Conservation (phyloP, 2,888 invertebrate species). For the Eumacrocentrus americanus region DNA sequence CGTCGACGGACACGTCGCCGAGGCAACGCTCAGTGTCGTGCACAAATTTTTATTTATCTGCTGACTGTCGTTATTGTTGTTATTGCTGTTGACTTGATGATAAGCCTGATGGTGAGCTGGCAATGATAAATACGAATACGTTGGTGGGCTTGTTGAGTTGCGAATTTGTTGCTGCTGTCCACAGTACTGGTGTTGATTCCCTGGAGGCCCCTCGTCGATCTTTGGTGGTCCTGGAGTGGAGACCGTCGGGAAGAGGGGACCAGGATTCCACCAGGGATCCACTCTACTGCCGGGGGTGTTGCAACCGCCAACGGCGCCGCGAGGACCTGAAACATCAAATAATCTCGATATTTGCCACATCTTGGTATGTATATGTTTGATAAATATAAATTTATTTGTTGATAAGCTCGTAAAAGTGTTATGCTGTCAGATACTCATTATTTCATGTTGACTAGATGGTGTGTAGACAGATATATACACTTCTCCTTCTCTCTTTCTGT, state of each 20-base stretch:
- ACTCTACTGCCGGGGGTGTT: constrained; percentile 59
- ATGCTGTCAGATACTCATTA: background rate
- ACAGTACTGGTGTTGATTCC: constrained; percentile 47
- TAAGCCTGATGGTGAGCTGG: constrained; percentile 23
- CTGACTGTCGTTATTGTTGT: constrained; percentile 29
- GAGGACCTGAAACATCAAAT: constrained; percentile 53
- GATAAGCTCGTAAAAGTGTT: too few relatives aligned
- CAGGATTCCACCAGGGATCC: constrained; percentile 60
- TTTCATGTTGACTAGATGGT: background rate
- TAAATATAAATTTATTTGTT: background rate
- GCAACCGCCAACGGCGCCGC: constrained; percentile 61
- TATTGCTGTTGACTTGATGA: constrained; percentile 31
- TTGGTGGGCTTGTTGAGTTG: constrained; percentile 10
- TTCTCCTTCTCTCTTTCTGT: constrained; percentile 22
- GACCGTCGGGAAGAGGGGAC: constrained; percentile 53
- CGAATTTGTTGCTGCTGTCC: constrained; percentile 34
- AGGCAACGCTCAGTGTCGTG: constrained; percentile 35
- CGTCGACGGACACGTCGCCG: constrained; percentile 36
- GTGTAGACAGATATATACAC: background rate
- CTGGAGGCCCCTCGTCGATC: constrained; percentile 55
- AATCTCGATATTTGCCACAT: too few relatives aligned
- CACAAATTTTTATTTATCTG: constrained; percentile 36
- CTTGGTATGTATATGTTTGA: too few relatives aligned
- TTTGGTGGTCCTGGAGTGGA: constrained; percentile 55
- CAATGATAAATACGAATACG: constrained; percentile 18